Evolutionary conservation across 2,888 invertebrate genomes (phyloP).

Genomic region (Druceiella hillmani): DNA sequence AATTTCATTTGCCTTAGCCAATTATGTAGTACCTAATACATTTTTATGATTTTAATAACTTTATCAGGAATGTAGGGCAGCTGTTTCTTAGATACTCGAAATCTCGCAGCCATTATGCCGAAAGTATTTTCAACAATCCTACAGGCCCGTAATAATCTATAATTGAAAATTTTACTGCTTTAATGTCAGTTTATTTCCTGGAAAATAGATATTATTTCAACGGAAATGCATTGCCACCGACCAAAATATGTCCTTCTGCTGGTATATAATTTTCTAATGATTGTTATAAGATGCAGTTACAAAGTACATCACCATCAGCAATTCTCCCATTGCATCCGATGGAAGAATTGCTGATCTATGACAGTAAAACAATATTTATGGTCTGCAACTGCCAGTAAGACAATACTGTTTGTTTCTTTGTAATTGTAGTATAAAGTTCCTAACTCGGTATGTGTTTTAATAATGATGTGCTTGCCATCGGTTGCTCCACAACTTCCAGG

Average conservation of each 20-base stretch:
- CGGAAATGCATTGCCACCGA: constrained; percentile 21
- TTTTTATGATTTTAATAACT: constrained; percentile 6
- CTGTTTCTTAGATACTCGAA: too few relatives aligned
- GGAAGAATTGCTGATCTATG: too few relatives aligned
- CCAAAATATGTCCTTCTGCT: constrained; percentile 16
- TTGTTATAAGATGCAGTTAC: constrained; percentile 19
- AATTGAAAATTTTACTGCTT: constrained; percentile 8
- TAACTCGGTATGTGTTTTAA: constrained; percentile 20
- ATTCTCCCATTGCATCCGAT: constrained; percentile 25
- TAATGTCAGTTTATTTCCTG: constrained; percentile 6
- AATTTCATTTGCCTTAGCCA: too few relatives aligned
- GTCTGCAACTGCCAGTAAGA: constrained; percentile 26
- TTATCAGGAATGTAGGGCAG: constrained; percentile 4
- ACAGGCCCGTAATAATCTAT: constrained; percentile 8
- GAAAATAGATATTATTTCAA: constrained; percentile 18
- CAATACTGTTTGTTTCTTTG: constrained; percentile 25
- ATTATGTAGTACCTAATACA: too few relatives aligned
- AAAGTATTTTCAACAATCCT: constrained; percentile 20
- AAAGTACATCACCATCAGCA: constrained; percentile 25
- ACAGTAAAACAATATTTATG: constrained; percentile 27
- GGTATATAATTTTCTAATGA: constrained; percentile 14
- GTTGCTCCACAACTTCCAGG: constrained; percentile 25
- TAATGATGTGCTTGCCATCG: constrained; percentile 25
- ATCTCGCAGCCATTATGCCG: too few relatives aligned
- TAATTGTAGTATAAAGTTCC: constrained; percentile 27